Base-by-base conservation (phyloP, 2,888 invertebrate genomes). In the Meiosimyza decipiens region DNA sequence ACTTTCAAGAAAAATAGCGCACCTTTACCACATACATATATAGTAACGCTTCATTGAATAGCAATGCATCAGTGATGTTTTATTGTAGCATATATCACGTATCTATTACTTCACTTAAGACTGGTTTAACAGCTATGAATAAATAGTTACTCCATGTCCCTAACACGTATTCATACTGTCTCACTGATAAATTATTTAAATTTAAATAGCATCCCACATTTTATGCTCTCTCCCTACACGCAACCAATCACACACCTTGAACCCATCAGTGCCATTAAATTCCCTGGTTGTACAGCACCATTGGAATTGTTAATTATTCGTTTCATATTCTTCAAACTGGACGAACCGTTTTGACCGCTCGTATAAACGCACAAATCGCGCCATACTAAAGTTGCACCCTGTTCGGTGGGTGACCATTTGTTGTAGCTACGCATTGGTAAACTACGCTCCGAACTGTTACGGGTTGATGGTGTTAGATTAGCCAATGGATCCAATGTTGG, bases 251-350 rank as follows among this genome's bases (percentile, higher is more conserved):
- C 88, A 89, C 88, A 94, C 95, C 94, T 93, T 75, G 94, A 91
- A 73, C 95, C 95, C 92, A 96, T 93, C 74, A 96, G 87, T 0
- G 95, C 95, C 75, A 94, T 93, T 78, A 96, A 88, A 77, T 92
- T 92, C 9, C 95, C 95, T 11, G 95, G 92, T 81, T 92, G 92
- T 6, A 95, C 92, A 50, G 93, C 93, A 62, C 96, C 96, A 75
- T 92, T 92, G 5, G 94, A 95, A 93, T 91, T 92, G 83, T 94
- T 94, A 51, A 95, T 91, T 65, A 95, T 91, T 79, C 93, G 89
- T 85, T 94, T 94, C 81, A 92, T 89, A 40, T 88, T 83, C 57
- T 81, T 84, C 16, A 85, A 77, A 80, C 88, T 75, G 84, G 89
- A 74, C 82, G 89, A 77, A 22, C 75, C 76, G 50, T 74, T 72